These are phyloP conservation scores for Lepidostoma basale DNA, from an alignment of 1,140 invertebrate genomes.

Conservation along the genomic window DNA sequence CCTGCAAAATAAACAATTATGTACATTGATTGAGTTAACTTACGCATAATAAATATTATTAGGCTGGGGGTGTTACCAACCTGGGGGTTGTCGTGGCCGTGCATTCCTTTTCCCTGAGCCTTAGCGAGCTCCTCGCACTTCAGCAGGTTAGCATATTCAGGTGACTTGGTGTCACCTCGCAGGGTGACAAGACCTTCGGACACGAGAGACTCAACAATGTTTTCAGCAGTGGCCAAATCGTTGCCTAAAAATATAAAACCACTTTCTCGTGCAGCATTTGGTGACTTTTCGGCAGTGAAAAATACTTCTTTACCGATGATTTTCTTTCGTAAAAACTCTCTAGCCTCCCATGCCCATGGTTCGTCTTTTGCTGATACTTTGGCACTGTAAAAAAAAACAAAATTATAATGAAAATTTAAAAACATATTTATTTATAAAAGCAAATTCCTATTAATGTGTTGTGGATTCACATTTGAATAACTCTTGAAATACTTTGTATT, in stretches of 20 bases:
- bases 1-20: slow-evolving; percentile 52
- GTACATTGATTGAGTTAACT: not conserved
- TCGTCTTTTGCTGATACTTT: slow-evolving; percentile 79
- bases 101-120: slow-evolving; percentile 84
- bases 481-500: not conserved
- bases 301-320: slow-evolving; percentile 87
- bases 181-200: slow-evolving; percentile 87
- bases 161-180: slow-evolving; percentile 70
- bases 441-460: not conserved
- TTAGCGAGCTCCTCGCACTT: slow-evolving; percentile 91
- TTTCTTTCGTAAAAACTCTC: slow-evolving; percentile 92
- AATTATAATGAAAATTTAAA: slow-evolving; percentile 26
- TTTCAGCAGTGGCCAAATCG: slow-evolving; percentile 78
- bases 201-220: slow-evolving; percentile 85
- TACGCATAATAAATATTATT: not conserved
- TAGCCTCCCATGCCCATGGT: slow-evolving; percentile 94
- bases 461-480: not conserved
- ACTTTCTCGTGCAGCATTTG: slow-evolving; percentile 80
- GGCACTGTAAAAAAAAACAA: slow-evolving; percentile 55
- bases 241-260: slow-evolving; percentile 86
- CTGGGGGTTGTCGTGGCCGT: slow-evolving; percentile 58
- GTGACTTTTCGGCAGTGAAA: slow-evolving; percentile 76
- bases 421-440: slow-evolving; percentile 9
- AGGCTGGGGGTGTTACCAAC: not conserved
- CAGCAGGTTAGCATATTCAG: slow-evolving; percentile 70